These are phyloP conservation scores for Pogonocichla stellata DNA, from an alignment of 2,113 vertebrate genomes.

Conservation along the genomic window DNA sequence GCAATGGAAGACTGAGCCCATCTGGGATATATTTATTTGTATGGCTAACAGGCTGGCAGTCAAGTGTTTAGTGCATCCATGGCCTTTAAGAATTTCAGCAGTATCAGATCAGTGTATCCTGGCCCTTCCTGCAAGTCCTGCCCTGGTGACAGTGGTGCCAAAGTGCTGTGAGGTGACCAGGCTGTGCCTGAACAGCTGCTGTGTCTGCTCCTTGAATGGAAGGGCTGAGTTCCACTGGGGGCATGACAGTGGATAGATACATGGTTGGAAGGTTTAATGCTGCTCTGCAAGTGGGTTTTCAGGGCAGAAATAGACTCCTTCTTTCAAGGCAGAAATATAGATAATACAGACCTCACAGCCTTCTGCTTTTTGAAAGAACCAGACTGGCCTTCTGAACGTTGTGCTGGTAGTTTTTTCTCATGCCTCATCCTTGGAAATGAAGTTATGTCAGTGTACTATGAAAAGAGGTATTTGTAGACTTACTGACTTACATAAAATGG, in stretches of 20 bases:
- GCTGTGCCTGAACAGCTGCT: neutral
- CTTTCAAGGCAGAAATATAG: neutral
- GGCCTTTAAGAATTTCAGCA: neutral
- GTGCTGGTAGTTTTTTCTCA: neutral
- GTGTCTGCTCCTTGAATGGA: neutral
- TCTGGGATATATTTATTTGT: neutral
- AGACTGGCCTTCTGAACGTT: neutral
- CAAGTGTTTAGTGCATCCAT: neutral
- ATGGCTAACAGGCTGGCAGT: neutral
- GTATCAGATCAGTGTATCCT: neutral
- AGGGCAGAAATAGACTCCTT: neutral
- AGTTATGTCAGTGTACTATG: neutral
- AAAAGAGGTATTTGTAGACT: neutral
- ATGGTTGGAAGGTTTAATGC: neutral
- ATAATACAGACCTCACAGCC: neutral
- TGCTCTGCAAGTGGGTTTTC: neutral
- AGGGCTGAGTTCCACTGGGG: fast-evolving
- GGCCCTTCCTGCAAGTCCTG: neutral
- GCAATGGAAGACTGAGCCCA: neutral
- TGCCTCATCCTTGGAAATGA: neutral
- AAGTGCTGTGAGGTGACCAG: neutral
- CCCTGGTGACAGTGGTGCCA: neutral
- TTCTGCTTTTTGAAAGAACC: neutral
- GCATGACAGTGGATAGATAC: no score
- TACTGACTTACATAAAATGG: neutral